phyloP scores from a whole-genome alignment of 2,113 vertebrate genomes.

The Cercopithecus mona region DNA sequence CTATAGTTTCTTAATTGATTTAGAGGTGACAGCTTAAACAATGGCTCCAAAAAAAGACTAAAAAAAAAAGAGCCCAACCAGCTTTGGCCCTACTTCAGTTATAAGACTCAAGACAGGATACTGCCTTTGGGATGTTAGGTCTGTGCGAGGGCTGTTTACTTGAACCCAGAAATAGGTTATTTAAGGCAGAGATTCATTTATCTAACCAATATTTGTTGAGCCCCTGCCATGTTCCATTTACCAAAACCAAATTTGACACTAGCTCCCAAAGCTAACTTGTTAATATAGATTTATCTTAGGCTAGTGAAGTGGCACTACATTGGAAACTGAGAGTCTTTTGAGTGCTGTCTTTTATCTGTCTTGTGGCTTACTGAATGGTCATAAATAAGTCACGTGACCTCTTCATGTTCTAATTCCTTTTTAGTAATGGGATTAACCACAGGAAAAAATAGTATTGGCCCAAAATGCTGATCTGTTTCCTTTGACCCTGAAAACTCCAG shows the following conservation, averaged over 20 bases:
- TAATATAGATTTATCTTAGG: slow-evolving; percentile 45
- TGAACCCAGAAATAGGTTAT: background rate
- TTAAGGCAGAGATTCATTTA: slow-evolving; percentile 9
- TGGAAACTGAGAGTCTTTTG: slow-evolving; percentile 49
- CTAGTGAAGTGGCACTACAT: slow-evolving; percentile 25
- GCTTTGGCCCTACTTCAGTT: background rate
- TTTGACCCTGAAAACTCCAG: slow-evolving; percentile 14
- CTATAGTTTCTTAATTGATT: background rate
- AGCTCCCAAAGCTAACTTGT: slow-evolving; percentile 6
- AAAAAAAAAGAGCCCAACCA: background rate
- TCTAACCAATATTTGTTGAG: background rate
- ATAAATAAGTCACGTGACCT: slow-evolving; percentile 59
- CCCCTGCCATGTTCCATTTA: background rate
- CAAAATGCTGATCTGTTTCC: slow-evolving; percentile 52
- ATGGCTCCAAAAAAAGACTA: background rate
- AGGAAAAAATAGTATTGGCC: slow-evolving; percentile 39
- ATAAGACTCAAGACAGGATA: background rate
- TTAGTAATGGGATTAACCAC: slow-evolving; percentile 45
- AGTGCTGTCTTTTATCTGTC: slow-evolving; percentile 53
- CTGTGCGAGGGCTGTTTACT: slow-evolving; percentile 7
- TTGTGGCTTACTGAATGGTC: slow-evolving; percentile 54
- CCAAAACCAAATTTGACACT: slow-evolving; percentile 3
- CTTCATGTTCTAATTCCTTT: slow-evolving; percentile 47
- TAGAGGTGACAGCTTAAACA: slow-evolving; percentile 18
- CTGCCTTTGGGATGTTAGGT: background rate